Conservation (phyloP, 2,113 vertebrate genomes). For the Bufo gargarizans region DNA sequence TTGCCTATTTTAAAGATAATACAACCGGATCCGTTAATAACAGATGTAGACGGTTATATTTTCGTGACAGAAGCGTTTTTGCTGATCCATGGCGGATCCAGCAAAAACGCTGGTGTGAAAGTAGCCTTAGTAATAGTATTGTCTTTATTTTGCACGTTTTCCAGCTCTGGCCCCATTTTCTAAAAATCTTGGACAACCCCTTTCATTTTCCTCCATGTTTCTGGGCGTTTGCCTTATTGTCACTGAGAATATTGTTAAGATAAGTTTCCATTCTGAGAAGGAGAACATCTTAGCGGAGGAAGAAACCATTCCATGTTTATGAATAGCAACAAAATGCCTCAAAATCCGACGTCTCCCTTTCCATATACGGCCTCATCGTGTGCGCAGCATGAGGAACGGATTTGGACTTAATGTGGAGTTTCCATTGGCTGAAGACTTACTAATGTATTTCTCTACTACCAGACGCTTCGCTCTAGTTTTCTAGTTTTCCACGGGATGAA, state of each 20-base stretch:
- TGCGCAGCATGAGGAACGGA: neutral
- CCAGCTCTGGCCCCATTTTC: too few relatives aligned
- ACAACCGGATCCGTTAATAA: too few relatives aligned
- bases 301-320: neutral
- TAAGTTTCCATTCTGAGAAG: neutral
- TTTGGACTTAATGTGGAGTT: neutral
- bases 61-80: too few relatives aligned
- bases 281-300: neutral
- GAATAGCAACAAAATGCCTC: neutral
- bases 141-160: too few relatives aligned
- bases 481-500: conserved; percentile 9
- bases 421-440: neutral
- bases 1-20: too few relatives aligned
- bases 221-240: neutral
- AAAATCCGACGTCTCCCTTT: neutral
- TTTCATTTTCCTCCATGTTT: neutral
- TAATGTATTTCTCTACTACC: neutral
- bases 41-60: too few relatives aligned
- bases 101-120: too few relatives aligned
- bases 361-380: neutral
- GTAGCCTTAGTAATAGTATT: too few relatives aligned
- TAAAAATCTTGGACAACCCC: neutral
- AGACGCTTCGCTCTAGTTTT: neutral
- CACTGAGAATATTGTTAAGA: neutral
- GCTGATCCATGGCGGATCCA: too few relatives aligned